phyloP scores from a whole-genome alignment of 1,140 invertebrate species.

The Drosophila pallidifrons region DNA sequence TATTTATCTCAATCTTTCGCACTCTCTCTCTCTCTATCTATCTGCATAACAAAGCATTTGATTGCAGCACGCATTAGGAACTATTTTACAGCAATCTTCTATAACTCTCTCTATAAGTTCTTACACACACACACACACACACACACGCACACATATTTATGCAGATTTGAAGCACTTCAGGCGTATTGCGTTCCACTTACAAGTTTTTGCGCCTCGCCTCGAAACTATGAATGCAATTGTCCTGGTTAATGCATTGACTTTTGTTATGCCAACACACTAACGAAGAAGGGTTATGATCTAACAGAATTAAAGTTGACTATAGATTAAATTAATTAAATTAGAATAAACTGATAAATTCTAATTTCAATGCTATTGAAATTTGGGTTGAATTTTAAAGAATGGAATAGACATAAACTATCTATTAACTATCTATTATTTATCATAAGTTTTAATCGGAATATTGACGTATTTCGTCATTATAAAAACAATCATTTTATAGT shows the following conservation, averaged over 20 bases:
- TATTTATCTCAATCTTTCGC: slow-evolving; percentile 33
- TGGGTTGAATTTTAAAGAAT: too few relatives aligned
- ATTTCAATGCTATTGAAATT: neutral
- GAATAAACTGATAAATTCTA: neutral
- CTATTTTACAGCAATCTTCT: slow-evolving; percentile 52
- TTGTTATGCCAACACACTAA: slow-evolving; percentile 47
- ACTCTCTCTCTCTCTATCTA: neutral
- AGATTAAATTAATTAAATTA: neutral
- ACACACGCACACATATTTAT: slow-evolving; percentile 38
- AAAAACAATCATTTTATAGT: too few relatives aligned
- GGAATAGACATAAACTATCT: too few relatives aligned
- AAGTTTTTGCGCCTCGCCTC: slow-evolving; percentile 58
- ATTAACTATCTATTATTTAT: too few relatives aligned
- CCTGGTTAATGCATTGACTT: slow-evolving; percentile 70
- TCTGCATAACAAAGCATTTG: slow-evolving; percentile 50
- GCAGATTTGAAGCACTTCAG: slow-evolving; percentile 37
- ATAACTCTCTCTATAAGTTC: slow-evolving; percentile 1
- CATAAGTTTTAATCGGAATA: too few relatives aligned
- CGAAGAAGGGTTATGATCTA: neutral
- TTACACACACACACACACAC: slow-evolving; percentile 1
- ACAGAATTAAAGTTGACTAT: neutral
- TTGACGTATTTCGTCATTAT: too few relatives aligned
- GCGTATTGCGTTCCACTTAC: slow-evolving; percentile 30
- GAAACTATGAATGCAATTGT: slow-evolving; percentile 54
- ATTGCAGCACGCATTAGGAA: slow-evolving; percentile 64